phyloP scores from a whole-genome alignment of 1,140 invertebrate genomes.

The Geopemphigus sp. region DNA sequence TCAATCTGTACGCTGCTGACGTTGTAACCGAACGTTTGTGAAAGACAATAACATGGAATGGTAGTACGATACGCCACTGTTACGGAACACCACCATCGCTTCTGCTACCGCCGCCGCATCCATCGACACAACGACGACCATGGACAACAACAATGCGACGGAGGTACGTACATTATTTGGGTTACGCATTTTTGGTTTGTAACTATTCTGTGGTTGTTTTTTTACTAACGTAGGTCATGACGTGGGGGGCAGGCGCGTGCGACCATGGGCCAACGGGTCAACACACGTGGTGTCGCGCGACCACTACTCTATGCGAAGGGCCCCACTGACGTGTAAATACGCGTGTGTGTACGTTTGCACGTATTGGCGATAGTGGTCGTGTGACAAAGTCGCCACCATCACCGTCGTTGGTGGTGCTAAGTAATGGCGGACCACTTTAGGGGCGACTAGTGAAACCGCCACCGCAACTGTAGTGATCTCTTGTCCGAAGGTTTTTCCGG shows the following conservation, averaged over 20 bases:
- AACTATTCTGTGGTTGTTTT: too few species aligned
- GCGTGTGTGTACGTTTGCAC: too few species aligned
- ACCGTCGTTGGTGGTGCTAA: not conserved
- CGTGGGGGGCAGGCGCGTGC: not conserved
- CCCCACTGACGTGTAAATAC: too few species aligned
- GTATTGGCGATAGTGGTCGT: too few species aligned
- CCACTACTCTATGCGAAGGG: too few species aligned
- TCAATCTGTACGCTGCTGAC: not conserved
- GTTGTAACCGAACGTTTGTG: constrained; percentile 31
- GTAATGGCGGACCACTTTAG: not conserved
- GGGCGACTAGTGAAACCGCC: not conserved
- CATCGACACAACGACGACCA: constrained; percentile 9
- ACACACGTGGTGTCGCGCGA: too few species aligned
- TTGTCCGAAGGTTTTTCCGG: not conserved
- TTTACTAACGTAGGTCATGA: not conserved
- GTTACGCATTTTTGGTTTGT: not conserved
- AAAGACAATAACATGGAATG: constrained; percentile 44
- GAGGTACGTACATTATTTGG: not conserved
- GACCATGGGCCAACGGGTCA: not conserved
- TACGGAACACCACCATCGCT: constrained; percentile 21
- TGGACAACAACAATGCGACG: constrained; percentile 42
- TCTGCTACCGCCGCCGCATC: not conserved
- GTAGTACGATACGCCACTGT: constrained; percentile 26
- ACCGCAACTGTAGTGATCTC: not conserved
- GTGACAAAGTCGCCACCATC: too few species aligned